phyloP scores from a whole-genome alignment of 2,113 vertebrate genomes.

The Tyto alba region DNA sequence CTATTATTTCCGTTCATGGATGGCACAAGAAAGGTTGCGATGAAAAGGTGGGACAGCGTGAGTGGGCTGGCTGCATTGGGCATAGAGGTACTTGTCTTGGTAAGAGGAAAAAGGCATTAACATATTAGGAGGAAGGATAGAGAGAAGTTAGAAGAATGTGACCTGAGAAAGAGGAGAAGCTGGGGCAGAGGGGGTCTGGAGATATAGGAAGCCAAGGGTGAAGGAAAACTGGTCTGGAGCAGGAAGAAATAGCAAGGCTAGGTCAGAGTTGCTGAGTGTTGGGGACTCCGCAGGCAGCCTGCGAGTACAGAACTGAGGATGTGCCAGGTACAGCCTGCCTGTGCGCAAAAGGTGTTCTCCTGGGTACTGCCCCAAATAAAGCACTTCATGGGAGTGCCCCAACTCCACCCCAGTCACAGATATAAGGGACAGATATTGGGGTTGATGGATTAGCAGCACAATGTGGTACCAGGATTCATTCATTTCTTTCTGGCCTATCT shows the following conservation, averaged over 20 bases:
- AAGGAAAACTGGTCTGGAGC: not conserved
- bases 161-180: not conserved
- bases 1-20: not conserved
- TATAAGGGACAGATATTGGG: not conserved
- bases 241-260: not conserved
- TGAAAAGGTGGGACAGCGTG: not conserved
- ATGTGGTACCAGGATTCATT: not conserved
- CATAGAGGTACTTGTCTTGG: not conserved
- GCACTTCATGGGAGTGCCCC: not conserved
- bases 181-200: not conserved
- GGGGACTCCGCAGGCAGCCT: not conserved
- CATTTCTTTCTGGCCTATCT: not conserved
- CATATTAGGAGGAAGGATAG: not conserved
- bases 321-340: not conserved
- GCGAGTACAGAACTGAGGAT: not conserved
- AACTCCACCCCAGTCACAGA: not conserved
- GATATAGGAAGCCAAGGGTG: not conserved
- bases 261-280: not conserved
- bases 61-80: not conserved
- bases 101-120: not conserved
- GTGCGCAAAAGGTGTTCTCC: fast-evolving
- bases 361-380: not conserved
- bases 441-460: not conserved
- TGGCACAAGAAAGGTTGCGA: not conserved
- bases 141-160: not conserved